phyloP scores from a whole-genome alignment of 1,140 invertebrate genomes.

The Musca domestica region DNA sequence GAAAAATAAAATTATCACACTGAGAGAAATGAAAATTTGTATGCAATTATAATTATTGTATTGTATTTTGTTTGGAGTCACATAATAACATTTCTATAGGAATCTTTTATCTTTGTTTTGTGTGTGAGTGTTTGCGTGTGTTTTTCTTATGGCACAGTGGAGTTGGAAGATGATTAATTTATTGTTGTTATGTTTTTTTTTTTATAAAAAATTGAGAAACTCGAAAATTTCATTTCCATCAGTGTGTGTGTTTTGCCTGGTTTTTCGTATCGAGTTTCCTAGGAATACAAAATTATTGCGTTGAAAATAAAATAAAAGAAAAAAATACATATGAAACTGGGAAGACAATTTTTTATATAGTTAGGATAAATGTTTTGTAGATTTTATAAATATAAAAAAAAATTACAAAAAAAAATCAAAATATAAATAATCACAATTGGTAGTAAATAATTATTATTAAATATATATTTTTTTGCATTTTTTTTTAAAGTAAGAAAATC shows the following conservation, averaged over 20 bases:
- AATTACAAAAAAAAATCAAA: neutral
- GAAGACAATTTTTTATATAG: neutral
- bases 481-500: neutral
- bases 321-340: neutral
- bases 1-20: neutral
- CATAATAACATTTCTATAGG: neutral
- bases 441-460: too few species aligned
- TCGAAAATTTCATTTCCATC: too few species aligned
- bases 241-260: too few species aligned
- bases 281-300: too few species aligned
- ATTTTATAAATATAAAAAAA: neutral
- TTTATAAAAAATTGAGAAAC: neutral
- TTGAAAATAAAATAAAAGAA: too few species aligned
- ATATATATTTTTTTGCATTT: neutral
- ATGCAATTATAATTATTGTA: neutral
- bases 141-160: constrained; percentile 7
- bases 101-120: neutral
- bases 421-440: constrained; percentile 11
- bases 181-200: neutral
- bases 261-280: too few species aligned
- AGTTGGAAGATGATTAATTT: neutral
- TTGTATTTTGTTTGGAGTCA: neutral
- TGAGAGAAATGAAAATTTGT: neutral
- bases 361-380: too few species aligned
- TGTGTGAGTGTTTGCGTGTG: neutral